Base-by-base conservation (phyloP, 2,888 invertebrate genomes). In the Ferdinandea cuprea region DNA sequence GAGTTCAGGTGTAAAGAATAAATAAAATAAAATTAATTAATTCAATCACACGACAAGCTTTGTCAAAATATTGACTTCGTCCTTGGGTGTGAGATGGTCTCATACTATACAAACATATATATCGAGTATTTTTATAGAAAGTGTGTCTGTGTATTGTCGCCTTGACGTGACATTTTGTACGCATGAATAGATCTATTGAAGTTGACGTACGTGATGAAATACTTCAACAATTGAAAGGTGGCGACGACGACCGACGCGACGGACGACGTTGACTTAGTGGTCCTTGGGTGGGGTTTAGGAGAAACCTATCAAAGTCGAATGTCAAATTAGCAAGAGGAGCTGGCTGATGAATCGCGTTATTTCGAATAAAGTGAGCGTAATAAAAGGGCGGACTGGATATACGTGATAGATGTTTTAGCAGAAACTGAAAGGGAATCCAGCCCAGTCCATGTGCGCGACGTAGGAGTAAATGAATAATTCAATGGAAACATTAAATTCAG, bases 11-110 rank as follows among this genome's bases (percentile, higher is more conserved):
- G 66, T 11, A 30, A 42, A 8, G 5, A 66, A 66, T 30, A 54
- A 37, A 58, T 46, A 48, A 30, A 56, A 17, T 46, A 48, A 30
- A 56, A 17, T 30, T 37, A 56, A 65, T 48, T 73, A 73, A 63
- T 56, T 73, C 63, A 25, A 56, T 73, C 54, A 44, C 35, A 72
- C 19, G 54, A 17, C 15, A 13, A 7, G 11, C 32, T 21, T 37
- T 48, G 17, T 48, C 37, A 40, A 37, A 65, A 65, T 65, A 65
- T 65, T 37, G 50, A 37, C 37, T 35, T 7, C 3, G 48, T 13
- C 35, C 46, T 19, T 25, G 6, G 19, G 52, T 46, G n/a, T 25
- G 35, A 35, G 25, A 46, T 56, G 13, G 17, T 54, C 28, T 25
- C 28, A 28, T 28, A 48, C 25, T 21, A 9, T 17, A 11, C 17